Base-by-base conservation (phyloP, 2,888 invertebrate genomes). In the Lasioglossum zephyrum region DNA sequence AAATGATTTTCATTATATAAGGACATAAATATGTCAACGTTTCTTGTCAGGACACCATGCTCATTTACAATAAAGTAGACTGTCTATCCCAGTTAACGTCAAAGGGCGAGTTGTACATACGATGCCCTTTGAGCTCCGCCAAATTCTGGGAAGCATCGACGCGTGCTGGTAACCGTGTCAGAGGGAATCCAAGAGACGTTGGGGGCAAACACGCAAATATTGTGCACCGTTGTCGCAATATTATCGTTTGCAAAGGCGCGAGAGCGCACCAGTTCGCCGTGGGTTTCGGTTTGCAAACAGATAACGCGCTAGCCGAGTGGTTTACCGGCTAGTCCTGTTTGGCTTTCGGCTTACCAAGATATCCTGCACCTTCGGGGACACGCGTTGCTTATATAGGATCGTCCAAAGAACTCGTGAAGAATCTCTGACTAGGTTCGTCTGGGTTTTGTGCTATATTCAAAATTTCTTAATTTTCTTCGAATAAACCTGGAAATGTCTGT, bases 311-410 rank as follows among this genome's bases (percentile, higher is more conserved):
- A 73, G 77, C 88, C 85, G 87, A 87, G 90, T 91, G 91, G 91
- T 93, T 92, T 93, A 91, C 87, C 90, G 84, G 82, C 90, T 90
- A 89, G 91, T 89, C 86, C 80, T 93, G 90, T 93, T 93, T 93
- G 92, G 81, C 84, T 89, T 92, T 88, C 81, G 90, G 93, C 91
- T 93, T 92, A 93, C 82, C 63, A 76, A 91, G 90, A 92, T 92
- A 92, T 88, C 80, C 84, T 39, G 77, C 84, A 81, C 73, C 82
- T 85, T 82, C 66, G 76, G 82, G 80, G 85, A 90, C 79, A 83
- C 79, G 75, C 85, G 87, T 77, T 90, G 89, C 87, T 90, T 88
- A 83, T 87, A 90, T 87, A 90, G 91, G 88, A 92, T 92, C 89
- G 16, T 84, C 72, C 75, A 63, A 78, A 84, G 39, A 78, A 83